Evolutionary conservation across 2,797 vertebrate species (phyloP).

Genomic region (Pseudomugil gertrudae): DNA sequence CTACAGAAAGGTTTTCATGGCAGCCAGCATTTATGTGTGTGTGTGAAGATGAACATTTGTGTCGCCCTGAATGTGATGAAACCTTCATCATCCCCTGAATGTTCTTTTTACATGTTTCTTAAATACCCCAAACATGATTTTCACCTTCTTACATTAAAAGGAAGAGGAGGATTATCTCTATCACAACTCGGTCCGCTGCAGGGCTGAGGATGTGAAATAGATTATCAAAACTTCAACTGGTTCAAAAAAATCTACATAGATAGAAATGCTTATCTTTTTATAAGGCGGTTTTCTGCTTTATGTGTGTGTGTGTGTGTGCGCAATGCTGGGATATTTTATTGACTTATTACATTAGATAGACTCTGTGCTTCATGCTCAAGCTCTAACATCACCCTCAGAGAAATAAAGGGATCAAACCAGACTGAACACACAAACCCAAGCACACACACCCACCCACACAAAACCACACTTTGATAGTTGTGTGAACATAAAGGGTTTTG

Average conservation of each 20-base stretch:
- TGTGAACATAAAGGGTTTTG: slow-evolving; percentile 36
- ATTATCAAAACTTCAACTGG: slow-evolving; percentile 28
- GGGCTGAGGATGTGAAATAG: neutral
- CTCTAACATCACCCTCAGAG: slow-evolving; percentile 67
- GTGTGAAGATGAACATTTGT: slow-evolving; percentile 27
- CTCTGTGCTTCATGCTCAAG: slow-evolving; percentile 64
- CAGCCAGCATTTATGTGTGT: slow-evolving; percentile 8
- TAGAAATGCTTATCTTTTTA: slow-evolving; percentile 31
- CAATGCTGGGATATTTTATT: slow-evolving; percentile 66
- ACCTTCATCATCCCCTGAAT: slow-evolving; percentile 28
- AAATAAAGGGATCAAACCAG: slow-evolving; percentile 63
- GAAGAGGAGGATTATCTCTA: neutral
- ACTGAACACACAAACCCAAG: slow-evolving; percentile 37
- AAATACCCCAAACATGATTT: slow-evolving; percentile 18
- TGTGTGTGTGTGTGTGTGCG: slow-evolving; percentile 31
- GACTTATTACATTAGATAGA: slow-evolving; percentile 76
- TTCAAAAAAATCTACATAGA: slow-evolving; percentile 29
- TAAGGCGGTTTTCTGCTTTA: slow-evolving; percentile 39
- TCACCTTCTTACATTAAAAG: slow-evolving; percentile 10
- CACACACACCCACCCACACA: slow-evolving; percentile 18
- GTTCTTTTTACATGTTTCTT: slow-evolving; percentile 18
- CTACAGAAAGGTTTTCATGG: slow-evolving; percentile 31
- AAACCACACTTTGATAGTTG: slow-evolving; percentile 18
- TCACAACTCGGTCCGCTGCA: slow-evolving; percentile 2
- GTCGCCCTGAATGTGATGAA: slow-evolving; percentile 54